A percentile compares a stretch with the other conserved stretches of the same genome.
phyloP scores from a whole-genome alignment of 2,888 invertebrate genomes.

The Alentia gelatinosa region DNA sequence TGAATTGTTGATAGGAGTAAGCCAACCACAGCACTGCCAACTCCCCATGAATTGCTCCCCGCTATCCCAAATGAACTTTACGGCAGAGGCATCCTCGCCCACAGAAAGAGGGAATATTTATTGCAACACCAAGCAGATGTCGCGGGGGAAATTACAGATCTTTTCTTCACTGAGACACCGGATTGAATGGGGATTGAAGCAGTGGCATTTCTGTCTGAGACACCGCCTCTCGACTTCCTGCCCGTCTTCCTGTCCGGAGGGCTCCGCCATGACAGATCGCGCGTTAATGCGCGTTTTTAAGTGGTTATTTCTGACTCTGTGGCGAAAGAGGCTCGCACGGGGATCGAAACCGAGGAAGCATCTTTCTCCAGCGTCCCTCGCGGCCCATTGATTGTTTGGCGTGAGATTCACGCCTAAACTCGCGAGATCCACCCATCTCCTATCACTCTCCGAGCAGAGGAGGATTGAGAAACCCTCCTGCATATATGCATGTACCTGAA shows the following conservation, averaged over 20 bases:
- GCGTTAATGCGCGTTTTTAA: not conserved
- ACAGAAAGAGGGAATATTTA: not conserved
- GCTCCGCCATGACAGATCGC: slow-evolving; percentile 3
- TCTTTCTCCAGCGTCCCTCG: not conserved
- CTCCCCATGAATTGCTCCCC: not conserved
- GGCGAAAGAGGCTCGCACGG: not conserved
- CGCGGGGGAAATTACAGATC: not conserved
- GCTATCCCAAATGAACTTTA: not conserved
- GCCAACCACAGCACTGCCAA: not conserved
- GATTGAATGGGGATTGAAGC: not conserved
- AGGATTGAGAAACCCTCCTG: not conserved
- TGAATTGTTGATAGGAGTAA: not conserved
- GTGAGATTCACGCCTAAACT: not conserved
- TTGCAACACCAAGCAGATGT: not conserved
- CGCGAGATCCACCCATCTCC: not conserved
- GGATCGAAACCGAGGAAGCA: not conserved
- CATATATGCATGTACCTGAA: not conserved
- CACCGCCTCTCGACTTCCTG: not conserved
- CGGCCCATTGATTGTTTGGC: not conserved
- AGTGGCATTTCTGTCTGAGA: slow-evolving; percentile 13
- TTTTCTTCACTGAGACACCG: not conserved
- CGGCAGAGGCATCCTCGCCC: not conserved
- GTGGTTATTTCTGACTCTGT: not conserved
- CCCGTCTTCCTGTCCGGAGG: not conserved
- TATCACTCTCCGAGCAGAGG: not conserved